phyloP scores from a whole-genome alignment of 2,888 invertebrate species.

The Lycocerus yunnanus region DNA sequence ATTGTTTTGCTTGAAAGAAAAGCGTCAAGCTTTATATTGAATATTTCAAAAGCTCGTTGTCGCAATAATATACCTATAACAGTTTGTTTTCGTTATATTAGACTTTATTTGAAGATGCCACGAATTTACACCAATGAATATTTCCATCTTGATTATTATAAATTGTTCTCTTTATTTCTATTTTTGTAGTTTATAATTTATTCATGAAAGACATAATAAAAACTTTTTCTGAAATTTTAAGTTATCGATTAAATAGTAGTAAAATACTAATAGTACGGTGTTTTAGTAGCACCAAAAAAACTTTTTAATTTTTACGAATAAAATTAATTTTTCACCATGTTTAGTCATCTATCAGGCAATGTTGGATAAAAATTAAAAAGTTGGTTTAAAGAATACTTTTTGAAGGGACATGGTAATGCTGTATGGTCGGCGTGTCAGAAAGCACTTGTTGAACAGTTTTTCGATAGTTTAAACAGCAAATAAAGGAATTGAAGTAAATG shows the following conservation, averaged over 20 bases:
- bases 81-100: constrained; percentile 30
- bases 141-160: not conserved
- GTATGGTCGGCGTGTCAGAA: not conserved
- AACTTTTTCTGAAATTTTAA: not conserved
- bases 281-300: no score
- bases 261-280: no score
- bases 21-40: constrained; percentile 26
- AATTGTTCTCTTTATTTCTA: not conserved
- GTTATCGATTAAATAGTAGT: not conserved
- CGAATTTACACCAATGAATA: constrained; percentile 15
- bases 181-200: not conserved
- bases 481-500: constrained; percentile 8
- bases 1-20: constrained; percentile 26
- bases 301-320: no score
- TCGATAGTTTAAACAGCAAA: not conserved
- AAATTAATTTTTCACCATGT: no score
- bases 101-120: constrained; percentile 14
- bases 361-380: not conserved
- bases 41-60: constrained; percentile 32
- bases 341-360: no score
- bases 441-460: not conserved
- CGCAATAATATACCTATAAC: constrained; percentile 31
- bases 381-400: not conserved
- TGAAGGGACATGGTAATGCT: not conserved
- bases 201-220: not conserved